Evolutionary conservation across 2,797 vertebrate species (phyloP).

Genomic region (Liparis tanakae): DNA sequence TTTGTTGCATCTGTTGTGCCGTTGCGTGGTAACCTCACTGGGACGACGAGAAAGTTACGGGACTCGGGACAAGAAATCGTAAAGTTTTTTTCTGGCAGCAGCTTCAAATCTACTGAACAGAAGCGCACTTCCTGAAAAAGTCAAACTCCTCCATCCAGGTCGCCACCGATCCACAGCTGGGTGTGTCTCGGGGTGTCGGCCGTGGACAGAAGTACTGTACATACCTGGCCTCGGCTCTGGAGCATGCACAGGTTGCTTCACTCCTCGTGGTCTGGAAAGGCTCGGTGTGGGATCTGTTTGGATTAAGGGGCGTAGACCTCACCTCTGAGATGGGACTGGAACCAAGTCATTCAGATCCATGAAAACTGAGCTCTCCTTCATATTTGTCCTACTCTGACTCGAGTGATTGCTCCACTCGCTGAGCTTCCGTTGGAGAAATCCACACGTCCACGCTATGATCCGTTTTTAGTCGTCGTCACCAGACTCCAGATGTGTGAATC

Average conservation of each 20-base stretch:
- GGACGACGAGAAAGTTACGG: neutral
- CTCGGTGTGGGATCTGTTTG: slow-evolving; percentile 1
- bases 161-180: neutral
- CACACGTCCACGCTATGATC: neutral
- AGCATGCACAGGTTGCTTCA: neutral
- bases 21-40: neutral
- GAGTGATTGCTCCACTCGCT: neutral
- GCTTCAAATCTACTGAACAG: neutral
- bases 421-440: neutral
- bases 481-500: neutral
- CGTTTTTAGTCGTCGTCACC: neutral
- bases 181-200: neutral
- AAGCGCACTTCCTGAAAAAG: neutral
- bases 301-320: neutral
- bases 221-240: neutral
- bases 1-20: neutral
- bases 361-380: neutral
- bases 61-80: neutral
- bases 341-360: neutral
- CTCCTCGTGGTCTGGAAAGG: neutral
- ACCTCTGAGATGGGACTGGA: slow-evolving; percentile 8
- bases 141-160: neutral
- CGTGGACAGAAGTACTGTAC: neutral
- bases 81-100: neutral
- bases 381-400: neutral